Evolutionary conservation across 2,888 invertebrate genomes (phyloP).

Genomic region (Agrilus mali): DNA sequence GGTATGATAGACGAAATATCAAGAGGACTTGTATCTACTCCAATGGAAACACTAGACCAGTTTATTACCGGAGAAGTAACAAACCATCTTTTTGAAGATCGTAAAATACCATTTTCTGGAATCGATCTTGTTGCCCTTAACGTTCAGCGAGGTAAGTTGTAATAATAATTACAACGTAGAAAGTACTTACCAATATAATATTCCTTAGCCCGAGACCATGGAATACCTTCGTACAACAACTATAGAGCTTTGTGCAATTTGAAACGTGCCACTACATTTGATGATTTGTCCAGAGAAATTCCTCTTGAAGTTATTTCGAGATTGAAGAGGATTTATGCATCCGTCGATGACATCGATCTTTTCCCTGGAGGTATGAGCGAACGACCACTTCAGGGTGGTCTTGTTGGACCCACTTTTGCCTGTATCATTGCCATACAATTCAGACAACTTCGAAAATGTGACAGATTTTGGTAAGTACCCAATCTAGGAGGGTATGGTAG

Average conservation of each 20-base stretch:
- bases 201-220: conserved; percentile 63
- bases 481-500: too few species aligned
- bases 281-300: conserved; percentile 77
- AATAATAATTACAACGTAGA: neutral
- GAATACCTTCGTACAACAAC: conserved; percentile 78
- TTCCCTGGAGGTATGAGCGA: conserved; percentile 94
- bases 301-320: conserved; percentile 70
- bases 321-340: conserved; percentile 69
- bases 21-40: conserved; percentile 74
- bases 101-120: conserved; percentile 81
- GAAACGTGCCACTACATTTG: conserved; percentile 71
- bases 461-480: conserved; percentile 70
- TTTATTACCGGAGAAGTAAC: conserved; percentile 91
- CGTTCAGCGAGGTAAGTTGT: conserved; percentile 55
- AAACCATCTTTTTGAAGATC: conserved; percentile 87
- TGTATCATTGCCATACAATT: conserved; percentile 93
- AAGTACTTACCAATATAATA: neutral
- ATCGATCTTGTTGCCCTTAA: conserved; percentile 86
- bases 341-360: conserved; percentile 90
- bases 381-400: conserved; percentile 74
- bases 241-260: conserved; percentile 84
- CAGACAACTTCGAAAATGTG: conserved; percentile 79
- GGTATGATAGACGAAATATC: conserved; percentile 75
- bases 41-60: conserved; percentile 87
- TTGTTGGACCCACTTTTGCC: conserved; percentile 90